A percentile compares a stretch with the other conserved stretches of the same genome.
phyloP scores from a whole-genome alignment of 2,113 vertebrate species.

The Syngnathus typhle region DNA sequence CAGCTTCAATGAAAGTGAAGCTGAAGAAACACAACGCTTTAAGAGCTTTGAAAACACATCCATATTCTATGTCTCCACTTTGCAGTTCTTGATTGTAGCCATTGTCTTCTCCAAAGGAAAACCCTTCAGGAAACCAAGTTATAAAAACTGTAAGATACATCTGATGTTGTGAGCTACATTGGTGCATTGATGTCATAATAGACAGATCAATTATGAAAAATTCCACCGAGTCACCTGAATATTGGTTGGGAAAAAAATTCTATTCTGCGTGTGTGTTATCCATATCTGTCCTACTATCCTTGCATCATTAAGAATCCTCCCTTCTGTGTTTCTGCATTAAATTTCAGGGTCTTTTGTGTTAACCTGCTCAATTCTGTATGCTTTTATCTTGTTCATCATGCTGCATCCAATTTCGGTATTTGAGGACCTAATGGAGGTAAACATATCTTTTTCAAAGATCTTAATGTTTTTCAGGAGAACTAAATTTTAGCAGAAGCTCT shows the following conservation, averaged over 20 bases:
- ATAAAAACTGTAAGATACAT: slow-evolving; percentile 83
- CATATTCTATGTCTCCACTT: slow-evolving; percentile 91
- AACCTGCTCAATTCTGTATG: slow-evolving; percentile 56
- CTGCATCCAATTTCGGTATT: slow-evolving; percentile 78
- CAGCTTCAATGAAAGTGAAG: slow-evolving; percentile 59
- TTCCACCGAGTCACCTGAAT: too few species aligned
- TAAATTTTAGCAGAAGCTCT: too few species aligned
- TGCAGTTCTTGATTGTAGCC: slow-evolving; percentile 94
- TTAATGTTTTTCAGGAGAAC: too few species aligned
- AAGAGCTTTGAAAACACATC: slow-evolving; percentile 93
- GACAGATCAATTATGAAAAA: too few species aligned
- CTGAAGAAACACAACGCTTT: slow-evolving; percentile 51
- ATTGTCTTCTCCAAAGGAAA: slow-evolving; percentile 94
- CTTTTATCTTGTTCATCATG: slow-evolving; percentile 82
- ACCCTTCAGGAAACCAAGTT: slow-evolving; percentile 93
- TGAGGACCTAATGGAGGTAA: slow-evolving; percentile 82
- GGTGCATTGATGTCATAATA: too few species aligned
- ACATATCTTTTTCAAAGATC: slow-evolving; percentile 5
- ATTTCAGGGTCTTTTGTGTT: slow-evolving; percentile 69
- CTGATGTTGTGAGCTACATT: too few species aligned
- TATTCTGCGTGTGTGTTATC: not conserved
- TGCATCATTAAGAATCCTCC: too few species aligned
- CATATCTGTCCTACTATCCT: not conserved
- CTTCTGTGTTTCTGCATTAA: not conserved
- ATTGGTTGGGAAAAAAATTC: too few species aligned